phyloP scores from a whole-genome alignment of 2,113 vertebrate species.

The Spea multiplicata region DNA sequence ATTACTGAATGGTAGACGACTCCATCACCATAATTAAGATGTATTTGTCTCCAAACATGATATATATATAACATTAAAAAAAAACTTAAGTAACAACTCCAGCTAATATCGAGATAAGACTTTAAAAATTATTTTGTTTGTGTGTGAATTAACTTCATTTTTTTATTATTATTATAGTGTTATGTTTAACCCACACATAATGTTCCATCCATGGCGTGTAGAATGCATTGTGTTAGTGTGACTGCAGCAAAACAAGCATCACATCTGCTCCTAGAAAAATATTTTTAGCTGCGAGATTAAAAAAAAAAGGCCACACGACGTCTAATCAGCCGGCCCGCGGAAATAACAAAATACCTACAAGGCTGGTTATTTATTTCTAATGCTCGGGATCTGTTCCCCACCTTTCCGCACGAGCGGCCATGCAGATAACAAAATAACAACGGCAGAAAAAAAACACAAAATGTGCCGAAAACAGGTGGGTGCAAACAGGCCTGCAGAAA shows the following conservation, averaged over 20 bases:
- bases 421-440: not conserved
- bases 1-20: too few relatives aligned
- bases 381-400: constrained; percentile 4
- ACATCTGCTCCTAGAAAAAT: not conserved
- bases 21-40: too few relatives aligned
- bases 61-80: too few relatives aligned
- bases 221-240: too few relatives aligned
- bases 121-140: too few relatives aligned
- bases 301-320: not conserved
- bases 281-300: not conserved
- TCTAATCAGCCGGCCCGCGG: not conserved
- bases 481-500: constrained; percentile 10
- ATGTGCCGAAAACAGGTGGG: constrained; percentile 11
- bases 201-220: too few relatives aligned
- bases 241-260: not conserved
- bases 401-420: not conserved
- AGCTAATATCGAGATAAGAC: too few relatives aligned
- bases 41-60: too few relatives aligned
- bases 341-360: not conserved
- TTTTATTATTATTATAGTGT: too few relatives aligned
- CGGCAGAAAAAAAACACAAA: not conserved
- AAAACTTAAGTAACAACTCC: too few relatives aligned
- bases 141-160: too few relatives aligned
- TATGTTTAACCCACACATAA: too few relatives aligned
- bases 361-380: constrained; percentile 6